Evolutionary conservation across 2,888 invertebrate genomes (phyloP).

Genomic region (Steromphala cineraria): DNA sequence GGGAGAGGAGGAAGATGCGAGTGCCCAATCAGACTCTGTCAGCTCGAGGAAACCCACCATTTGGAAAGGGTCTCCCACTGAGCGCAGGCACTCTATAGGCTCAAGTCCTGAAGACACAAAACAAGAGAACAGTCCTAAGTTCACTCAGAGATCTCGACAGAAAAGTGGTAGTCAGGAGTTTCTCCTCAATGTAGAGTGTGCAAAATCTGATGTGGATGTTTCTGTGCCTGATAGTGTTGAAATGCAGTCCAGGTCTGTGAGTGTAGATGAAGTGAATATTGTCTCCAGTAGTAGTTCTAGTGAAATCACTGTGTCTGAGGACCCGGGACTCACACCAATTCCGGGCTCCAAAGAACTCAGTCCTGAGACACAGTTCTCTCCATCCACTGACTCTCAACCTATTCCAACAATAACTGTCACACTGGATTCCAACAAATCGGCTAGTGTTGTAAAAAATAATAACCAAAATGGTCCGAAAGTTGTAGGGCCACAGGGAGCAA

Average conservation of each 20-base stretch:
- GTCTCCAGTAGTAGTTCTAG: slow-evolving; percentile 23
- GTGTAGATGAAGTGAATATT: slow-evolving; percentile 18
- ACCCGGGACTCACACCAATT: neutral
- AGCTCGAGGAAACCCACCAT: slow-evolving; percentile 49
- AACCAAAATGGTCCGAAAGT: slow-evolving; percentile 1
- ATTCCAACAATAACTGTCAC: slow-evolving; percentile 17
- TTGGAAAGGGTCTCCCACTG: slow-evolving; percentile 66
- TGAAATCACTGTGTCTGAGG: slow-evolving; percentile 18
- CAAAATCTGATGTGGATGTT: slow-evolving; percentile 15
- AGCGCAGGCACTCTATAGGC: slow-evolving; percentile 68
- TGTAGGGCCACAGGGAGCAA: neutral
- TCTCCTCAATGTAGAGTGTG: slow-evolving; percentile 24
- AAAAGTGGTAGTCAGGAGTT: slow-evolving; percentile 58
- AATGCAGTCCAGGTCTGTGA: neutral
- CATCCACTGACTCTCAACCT: slow-evolving; percentile 3
- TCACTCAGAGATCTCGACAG: slow-evolving; percentile 35
- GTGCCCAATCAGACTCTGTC: neutral
- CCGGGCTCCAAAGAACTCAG: too few species aligned
- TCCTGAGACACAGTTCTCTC: neutral
- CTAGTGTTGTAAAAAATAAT: neutral
- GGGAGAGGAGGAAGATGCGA: slow-evolving; percentile 26
- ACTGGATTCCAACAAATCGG: neutral
- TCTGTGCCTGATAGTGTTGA: slow-evolving; percentile 26
- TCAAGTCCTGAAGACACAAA: slow-evolving; percentile 61
- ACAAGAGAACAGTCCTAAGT: slow-evolving; percentile 35